Evolutionary conservation across 2,113 vertebrate genomes (phyloP), one percentile per base, ranked within the genome.

Genomic region (Archilochus colubris): DNA sequence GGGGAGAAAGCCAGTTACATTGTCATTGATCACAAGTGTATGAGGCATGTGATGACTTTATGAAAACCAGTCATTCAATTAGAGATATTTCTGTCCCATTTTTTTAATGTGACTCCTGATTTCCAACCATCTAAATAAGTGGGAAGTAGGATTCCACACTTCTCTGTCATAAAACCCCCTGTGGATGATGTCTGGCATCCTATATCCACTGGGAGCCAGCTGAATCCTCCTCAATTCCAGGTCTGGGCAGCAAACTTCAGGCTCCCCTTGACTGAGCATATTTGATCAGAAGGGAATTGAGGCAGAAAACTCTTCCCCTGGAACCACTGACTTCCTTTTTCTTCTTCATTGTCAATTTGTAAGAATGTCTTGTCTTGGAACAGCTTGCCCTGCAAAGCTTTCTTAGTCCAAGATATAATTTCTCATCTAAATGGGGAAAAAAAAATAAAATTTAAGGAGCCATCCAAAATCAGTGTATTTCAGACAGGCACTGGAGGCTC

Each of bases 1-100:
- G 17, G 7, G 15, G 4, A 10, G 19, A 16, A 15, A 40, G 12
- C 11, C 40, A 5, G 1, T 19, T 13, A 28, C 2, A 4, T 28
- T 68, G 5, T 14, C 58, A 16, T 30, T 69, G 2, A 69, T 83
- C 62, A 8, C 53, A 57, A 76, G 38, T 6, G 48, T 20, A 36
- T 46, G 28, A 68, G 8, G 7, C 57, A 40, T 55, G n/a, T 48
- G 5, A 14, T 30, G 62, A 25, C 76, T 73, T 70, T 30, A 50
- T n/a, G 20, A 58, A 63, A 73, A 82, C 18, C 0, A 20, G 7
- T 11, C 61, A 68, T 54, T 48, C 24, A 33, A 25, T 72, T 68
- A 38, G 12, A 31, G 12, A 22, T 53, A 21, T 28, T 44, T 80
- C 9, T 1, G 1, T 58, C 9, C 24, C 3, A 20, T 2, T 23